These are phyloP conservation scores for Poicephalus meyeri DNA, from an alignment of 2,113 vertebrate species.

Conservation along the genomic window DNA sequence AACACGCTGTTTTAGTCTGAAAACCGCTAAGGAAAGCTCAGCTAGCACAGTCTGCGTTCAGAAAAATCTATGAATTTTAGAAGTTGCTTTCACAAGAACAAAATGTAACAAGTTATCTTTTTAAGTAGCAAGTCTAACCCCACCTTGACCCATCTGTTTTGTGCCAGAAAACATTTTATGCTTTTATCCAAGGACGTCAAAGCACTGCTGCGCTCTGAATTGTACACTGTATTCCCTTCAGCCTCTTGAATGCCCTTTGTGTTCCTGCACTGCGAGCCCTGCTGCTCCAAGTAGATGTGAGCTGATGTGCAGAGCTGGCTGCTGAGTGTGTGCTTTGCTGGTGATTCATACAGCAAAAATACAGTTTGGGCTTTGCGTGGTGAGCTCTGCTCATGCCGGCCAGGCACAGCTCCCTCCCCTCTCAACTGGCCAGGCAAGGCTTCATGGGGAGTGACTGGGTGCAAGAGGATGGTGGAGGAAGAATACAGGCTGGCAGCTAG, in stretches of 20 bases:
- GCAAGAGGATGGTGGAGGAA: neutral
- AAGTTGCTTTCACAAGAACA: neutral
- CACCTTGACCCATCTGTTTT: neutral
- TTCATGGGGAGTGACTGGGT: neutral
- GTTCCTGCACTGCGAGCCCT: neutral
- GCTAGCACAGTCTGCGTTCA: neutral
- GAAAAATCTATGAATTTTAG: neutral
- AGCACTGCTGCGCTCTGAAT: neutral
- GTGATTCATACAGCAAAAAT: neutral
- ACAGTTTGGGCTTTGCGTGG: neutral
- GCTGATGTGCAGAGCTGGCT: neutral
- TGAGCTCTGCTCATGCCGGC: fast-evolving
- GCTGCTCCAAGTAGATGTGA: neutral
- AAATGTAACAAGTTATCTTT: neutral
- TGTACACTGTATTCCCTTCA: neutral
- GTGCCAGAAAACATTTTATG: neutral
- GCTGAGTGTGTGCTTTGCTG: neutral
- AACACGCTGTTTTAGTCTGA: neutral
- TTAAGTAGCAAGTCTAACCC: neutral
- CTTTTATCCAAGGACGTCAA: constrained; percentile 2
- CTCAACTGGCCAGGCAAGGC: neutral
- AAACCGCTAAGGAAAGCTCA: neutral
- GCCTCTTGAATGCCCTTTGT: neutral
- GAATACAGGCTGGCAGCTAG: neutral
- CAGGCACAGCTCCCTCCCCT: fast-evolving